A percentile compares a stretch with the other conserved stretches of the same genome.
Evolutionary conservation across 1,140 invertebrate species (phyloP).

Genomic region (Diabrotica undecimpunctata): DNA sequence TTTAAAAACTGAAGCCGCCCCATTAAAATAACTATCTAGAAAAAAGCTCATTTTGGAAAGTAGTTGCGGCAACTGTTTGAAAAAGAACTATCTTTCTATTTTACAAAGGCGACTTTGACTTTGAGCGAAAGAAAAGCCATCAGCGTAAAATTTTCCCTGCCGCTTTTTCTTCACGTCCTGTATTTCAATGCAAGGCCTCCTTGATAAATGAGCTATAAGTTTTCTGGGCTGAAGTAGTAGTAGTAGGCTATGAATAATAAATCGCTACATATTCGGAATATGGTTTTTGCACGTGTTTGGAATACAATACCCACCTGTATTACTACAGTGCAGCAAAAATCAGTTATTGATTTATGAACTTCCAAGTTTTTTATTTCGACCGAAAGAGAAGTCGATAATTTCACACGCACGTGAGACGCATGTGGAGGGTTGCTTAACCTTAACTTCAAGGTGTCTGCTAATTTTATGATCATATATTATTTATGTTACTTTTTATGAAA

Average conservation of each 20-base stretch:
- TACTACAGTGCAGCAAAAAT: conserved; percentile 10
- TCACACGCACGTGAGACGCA: background rate
- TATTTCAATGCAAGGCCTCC: background rate
- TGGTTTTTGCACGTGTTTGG: conserved; percentile 10
- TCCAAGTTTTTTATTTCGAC: background rate
- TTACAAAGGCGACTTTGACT: background rate
- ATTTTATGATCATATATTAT: too few relatives aligned
- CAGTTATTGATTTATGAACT: conserved; percentile 5
- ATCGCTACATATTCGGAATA: conserved; percentile 6
- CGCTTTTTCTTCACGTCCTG: conserved; percentile 1
- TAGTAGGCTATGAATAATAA: conserved; percentile 5
- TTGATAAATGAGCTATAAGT: conserved; percentile 13
- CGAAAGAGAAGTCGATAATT: background rate
- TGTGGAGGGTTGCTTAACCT: too few relatives aligned
- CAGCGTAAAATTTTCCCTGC: background rate
- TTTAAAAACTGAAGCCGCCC: too few relatives aligned
- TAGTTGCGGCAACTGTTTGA: too few relatives aligned
- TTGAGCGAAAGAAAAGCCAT: background rate
- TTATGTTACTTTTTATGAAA: too few relatives aligned
- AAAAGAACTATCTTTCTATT: too few relatives aligned
- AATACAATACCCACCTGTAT: conserved; percentile 14
- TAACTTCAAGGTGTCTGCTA: too few relatives aligned
- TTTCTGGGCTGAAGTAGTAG: background rate
- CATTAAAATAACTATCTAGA: too few relatives aligned
- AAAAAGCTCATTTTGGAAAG: too few relatives aligned